A percentile compares a stretch with the other conserved stretches of the same genome.
Evolutionary conservation across 64 coral and sea anemone species (phyloP).

Genomic region (Porites australiensis): DNA sequence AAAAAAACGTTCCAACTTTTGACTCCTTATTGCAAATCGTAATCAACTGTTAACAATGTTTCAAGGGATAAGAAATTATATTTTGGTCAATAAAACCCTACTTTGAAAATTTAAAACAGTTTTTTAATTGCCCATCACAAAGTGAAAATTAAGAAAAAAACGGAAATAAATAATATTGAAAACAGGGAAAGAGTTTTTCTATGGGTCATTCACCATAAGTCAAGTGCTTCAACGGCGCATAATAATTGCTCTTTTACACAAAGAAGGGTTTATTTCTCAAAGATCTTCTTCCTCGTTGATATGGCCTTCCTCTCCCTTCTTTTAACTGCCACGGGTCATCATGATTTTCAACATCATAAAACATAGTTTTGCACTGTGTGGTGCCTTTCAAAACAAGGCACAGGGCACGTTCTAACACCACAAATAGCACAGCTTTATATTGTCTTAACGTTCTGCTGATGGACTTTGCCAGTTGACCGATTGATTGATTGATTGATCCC

Average conservation of each 20-base stretch:
- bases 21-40: too few species aligned
- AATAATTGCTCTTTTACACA: background rate
- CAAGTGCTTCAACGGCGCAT: background rate
- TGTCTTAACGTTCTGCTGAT: slow-evolving; percentile 37
- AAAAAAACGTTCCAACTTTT: background rate
- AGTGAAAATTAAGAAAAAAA: background rate
- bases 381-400: slow-evolving; percentile 46
- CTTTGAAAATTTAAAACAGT: background rate
- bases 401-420: slow-evolving; percentile 41
- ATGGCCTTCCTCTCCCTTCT: slow-evolving; percentile 43
- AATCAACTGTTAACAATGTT: background rate
- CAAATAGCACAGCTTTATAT: slow-evolving; percentile 50
- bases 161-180: background rate
- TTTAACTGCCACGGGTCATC: background rate
- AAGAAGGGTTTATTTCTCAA: background rate
- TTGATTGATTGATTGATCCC: too few species aligned
- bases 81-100: background rate
- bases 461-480: slow-evolving; percentile 45
- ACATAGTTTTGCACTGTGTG: slow-evolving; percentile 25
- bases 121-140: background rate
- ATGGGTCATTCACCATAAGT: background rate
- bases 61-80: background rate
- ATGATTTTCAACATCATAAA: slow-evolving; percentile 25
- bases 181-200: background rate
- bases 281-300: slow-evolving; percentile 7